Percentiles rank a stretch among this genome's conserved stretches.
Evolutionary conservation across 2,888 invertebrate species (phyloP).

Genomic region (Nomada fabriciana): DNA sequence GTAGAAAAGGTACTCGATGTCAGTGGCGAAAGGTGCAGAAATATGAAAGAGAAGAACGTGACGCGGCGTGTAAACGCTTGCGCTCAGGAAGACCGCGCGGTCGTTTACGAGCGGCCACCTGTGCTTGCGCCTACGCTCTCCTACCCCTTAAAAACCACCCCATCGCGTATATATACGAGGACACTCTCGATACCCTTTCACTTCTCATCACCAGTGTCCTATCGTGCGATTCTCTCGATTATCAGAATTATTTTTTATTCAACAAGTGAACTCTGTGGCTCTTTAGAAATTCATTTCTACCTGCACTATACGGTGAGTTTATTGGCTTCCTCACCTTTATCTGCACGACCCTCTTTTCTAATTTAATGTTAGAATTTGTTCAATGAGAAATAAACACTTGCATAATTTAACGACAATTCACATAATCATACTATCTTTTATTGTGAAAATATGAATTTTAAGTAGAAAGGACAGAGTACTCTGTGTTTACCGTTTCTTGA

Average conservation of each 20-base stretch:
- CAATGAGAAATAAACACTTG: background rate
- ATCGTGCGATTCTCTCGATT: conserved; percentile 65
- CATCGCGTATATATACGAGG: conserved; percentile 77
- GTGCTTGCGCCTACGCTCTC: conserved; percentile 61
- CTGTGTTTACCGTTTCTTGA: background rate
- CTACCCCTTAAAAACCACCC: conserved; percentile 64
- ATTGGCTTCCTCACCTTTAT: background rate
- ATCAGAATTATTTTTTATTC: conserved; percentile 17
- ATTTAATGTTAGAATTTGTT: background rate
- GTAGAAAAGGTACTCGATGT: too few relatives aligned
- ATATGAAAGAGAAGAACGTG: background rate
- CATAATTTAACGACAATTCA: background rate
- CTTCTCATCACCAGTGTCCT: conserved; percentile 76
- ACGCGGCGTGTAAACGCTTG: conserved; percentile 68
- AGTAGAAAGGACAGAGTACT: too few relatives aligned
- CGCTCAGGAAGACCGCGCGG: conserved; percentile 66
- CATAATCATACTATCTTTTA: background rate
- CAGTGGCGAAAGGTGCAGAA: too few relatives aligned
- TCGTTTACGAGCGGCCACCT: conserved; percentile 72
- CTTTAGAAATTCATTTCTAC: background rate
- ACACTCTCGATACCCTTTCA: conserved; percentile 72
- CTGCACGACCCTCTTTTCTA: background rate
- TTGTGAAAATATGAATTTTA: background rate
- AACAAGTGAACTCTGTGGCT: background rate
- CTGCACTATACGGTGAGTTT: conserved; percentile 43